Conservation (phyloP, 2,113 vertebrate species). For the Urocitellus parryii region DNA sequence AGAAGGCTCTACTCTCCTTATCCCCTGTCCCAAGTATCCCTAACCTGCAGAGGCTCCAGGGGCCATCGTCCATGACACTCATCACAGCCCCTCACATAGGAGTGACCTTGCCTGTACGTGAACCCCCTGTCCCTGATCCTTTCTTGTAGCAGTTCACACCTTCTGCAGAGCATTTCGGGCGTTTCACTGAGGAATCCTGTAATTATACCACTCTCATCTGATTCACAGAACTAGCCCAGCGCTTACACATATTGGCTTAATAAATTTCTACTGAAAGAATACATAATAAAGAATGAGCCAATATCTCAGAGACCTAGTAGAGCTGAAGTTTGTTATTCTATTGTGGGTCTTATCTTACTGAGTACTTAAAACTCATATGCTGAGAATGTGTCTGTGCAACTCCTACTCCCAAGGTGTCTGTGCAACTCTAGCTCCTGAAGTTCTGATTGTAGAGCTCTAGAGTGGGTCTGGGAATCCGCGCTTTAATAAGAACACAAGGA, state of each 20-base stretch:
- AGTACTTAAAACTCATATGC: constrained; percentile 38
- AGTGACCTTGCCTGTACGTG: neutral
- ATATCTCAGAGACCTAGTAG: neutral
- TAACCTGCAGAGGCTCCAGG: neutral
- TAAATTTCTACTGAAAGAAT: constrained; percentile 1
- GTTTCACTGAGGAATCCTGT: neutral
- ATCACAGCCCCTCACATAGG: neutral
- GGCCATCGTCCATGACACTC: neutral
- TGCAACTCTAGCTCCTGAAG: neutral
- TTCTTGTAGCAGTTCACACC: neutral
- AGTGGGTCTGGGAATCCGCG: neutral
- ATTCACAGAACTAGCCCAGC: neutral
- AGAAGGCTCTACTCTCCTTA: neutral
- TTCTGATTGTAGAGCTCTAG: constrained; percentile 26
- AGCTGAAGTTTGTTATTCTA: neutral
- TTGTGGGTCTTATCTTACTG: neutral
- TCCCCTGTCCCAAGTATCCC: neutral
- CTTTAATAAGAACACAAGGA: constrained; percentile 41
- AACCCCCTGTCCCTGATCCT: neutral
- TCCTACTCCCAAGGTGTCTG: neutral
- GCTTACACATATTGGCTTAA: neutral
- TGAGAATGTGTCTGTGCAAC: neutral
- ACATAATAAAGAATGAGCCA: neutral
- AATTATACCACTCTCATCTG: neutral
- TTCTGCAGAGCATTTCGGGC: neutral